Conservation (phyloP, 2,888 invertebrate genomes). For the Tetragonisca angustula region DNA sequence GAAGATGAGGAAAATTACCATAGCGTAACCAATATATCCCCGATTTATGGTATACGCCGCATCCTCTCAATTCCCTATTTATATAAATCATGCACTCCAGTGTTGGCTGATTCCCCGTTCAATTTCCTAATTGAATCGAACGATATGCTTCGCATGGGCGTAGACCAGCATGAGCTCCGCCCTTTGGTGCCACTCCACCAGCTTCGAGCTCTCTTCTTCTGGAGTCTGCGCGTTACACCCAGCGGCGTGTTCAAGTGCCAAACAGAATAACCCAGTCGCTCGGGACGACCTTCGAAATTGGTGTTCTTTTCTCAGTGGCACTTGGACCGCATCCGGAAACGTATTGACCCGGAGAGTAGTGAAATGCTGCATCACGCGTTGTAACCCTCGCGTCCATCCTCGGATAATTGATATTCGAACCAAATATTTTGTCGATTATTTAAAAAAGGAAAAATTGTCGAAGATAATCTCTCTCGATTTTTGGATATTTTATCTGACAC, state of each 20-base stretch:
- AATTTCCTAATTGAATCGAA: constrained; percentile 82
- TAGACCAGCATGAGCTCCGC: constrained; percentile 58
- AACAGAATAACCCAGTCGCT: constrained; percentile 3
- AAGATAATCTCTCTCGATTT: not conserved
- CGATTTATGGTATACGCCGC: not conserved
- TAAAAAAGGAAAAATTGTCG: not conserved
- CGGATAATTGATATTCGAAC: not conserved
- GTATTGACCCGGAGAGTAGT: constrained; percentile 21
- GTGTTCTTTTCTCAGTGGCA: constrained; percentile 70
- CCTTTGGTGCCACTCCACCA: constrained; percentile 31
- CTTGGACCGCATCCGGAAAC: constrained; percentile 72
- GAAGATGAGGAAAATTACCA: not conserved
- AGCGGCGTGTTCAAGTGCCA: not conserved
- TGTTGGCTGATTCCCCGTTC: constrained; percentile 49
- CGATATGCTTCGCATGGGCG: constrained; percentile 54
- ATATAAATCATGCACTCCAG: not conserved
- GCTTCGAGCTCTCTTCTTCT: constrained; percentile 11
- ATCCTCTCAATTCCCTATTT: not conserved
- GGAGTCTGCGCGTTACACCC: constrained; percentile 43
- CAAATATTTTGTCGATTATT: not conserved
- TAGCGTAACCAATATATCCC: not conserved
- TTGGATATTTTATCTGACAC: not conserved
- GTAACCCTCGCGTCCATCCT: not conserved
- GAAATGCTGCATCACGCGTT: not conserved
- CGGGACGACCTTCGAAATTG: constrained; percentile 46